Evolutionary conservation across 2,888 invertebrate genomes (phyloP).

Genomic region (Chrysopilus asiliformis): DNA sequence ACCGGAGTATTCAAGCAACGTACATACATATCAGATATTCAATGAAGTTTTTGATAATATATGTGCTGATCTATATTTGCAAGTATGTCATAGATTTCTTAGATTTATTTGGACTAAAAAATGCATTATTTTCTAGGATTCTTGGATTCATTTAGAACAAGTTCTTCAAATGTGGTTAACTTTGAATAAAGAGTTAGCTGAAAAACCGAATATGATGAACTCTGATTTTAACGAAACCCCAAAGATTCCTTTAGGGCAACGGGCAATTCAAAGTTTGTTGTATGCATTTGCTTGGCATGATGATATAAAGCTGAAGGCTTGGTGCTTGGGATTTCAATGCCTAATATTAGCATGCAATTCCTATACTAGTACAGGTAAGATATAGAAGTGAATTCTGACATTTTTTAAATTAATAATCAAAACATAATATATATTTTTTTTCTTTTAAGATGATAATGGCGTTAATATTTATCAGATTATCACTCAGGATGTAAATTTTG

Average conservation of each 20-base stretch:
- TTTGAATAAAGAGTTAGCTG: slow-evolving; percentile 48
- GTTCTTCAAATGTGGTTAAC: slow-evolving; percentile 79
- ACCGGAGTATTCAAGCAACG: slow-evolving; percentile 37
- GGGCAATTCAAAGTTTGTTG: slow-evolving; percentile 51
- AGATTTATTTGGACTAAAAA: too few species aligned
- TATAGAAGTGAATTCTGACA: background rate
- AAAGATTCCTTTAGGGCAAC: slow-evolving; percentile 48
- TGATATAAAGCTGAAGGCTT: slow-evolving; percentile 55
- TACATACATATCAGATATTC: slow-evolving; percentile 45
- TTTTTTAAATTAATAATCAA: background rate
- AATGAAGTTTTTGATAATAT: slow-evolving; percentile 55
- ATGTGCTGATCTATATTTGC: slow-evolving; percentile 49
- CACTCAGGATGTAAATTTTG: slow-evolving; percentile 48
- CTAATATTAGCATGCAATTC: slow-evolving; percentile 56
- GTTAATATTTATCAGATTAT: slow-evolving; percentile 44
- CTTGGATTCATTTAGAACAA: slow-evolving; percentile 66
- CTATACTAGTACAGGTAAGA: slow-evolving; percentile 28
- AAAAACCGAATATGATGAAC: slow-evolving; percentile 36
- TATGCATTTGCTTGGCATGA: slow-evolving; percentile 52
- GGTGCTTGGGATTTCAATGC: slow-evolving; percentile 61
- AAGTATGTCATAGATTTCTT: slow-evolving; percentile 30
- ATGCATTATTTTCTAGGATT: slow-evolving; percentile 38
- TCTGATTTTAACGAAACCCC: slow-evolving; percentile 47
- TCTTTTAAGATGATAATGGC: too few species aligned
- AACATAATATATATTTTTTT: too few species aligned